Evolutionary conservation across 2,797 vertebrate species (phyloP).

Genomic region (Catharus ustulatus): DNA sequence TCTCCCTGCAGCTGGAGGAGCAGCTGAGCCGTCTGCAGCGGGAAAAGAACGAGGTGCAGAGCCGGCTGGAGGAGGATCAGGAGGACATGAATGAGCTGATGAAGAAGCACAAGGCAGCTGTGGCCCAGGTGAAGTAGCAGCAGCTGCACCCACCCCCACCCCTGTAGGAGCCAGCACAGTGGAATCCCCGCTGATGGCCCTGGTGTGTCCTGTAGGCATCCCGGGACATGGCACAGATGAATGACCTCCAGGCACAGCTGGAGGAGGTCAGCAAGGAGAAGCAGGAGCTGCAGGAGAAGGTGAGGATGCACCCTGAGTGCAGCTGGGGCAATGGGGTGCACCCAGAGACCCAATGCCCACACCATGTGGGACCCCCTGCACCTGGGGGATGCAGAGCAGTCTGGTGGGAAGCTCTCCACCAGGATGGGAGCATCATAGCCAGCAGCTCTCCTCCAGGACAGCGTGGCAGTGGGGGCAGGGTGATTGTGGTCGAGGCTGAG

Average conservation of each 20-base stretch:
- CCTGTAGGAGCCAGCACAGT: accelerated
- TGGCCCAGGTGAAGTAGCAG: conserved; percentile 85
- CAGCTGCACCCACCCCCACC: accelerated
- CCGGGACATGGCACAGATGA: conserved; percentile 94
- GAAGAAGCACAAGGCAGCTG: conserved; percentile 96
- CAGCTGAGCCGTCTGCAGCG: conserved; percentile 94
- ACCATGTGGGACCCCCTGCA: accelerated
- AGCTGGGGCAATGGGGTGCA: accelerated
- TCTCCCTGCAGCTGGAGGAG: conserved; percentile 87
- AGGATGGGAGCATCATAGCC: background rate
- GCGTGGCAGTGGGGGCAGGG: accelerated
- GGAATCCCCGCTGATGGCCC: background rate
- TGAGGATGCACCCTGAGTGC: conserved; percentile 14
- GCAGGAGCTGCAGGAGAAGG: conserved; percentile 96
- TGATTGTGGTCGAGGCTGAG: background rate
- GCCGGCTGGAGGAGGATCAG: conserved; percentile 94
- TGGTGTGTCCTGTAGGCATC: conserved; percentile 78
- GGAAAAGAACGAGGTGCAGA: conserved; percentile 95
- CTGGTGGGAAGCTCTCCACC: accelerated
- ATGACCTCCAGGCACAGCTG: conserved; percentile 91
- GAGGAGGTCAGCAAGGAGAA: conserved; percentile 94
- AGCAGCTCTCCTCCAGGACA: background rate
- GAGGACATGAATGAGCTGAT: conserved; percentile 97
- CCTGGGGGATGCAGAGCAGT: accelerated
- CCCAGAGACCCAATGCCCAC: accelerated